phyloP scores from a whole-genome alignment of 1,140 invertebrate genomes.

The Megathymus violae region DNA sequence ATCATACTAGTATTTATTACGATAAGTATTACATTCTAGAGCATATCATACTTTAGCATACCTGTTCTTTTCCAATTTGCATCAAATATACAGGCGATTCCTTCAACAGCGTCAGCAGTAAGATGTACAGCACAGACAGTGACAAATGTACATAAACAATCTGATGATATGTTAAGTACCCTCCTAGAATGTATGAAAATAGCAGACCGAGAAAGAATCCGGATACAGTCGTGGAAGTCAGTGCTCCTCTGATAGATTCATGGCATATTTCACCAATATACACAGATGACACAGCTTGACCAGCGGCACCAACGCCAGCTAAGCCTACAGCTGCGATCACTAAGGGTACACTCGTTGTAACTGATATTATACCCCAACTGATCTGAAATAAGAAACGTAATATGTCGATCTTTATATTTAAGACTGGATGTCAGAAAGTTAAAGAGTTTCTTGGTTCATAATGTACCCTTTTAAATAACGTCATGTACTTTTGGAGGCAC shows the following conservation, averaged over 20 bases:
- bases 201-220: conserved; percentile 62
- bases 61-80: conserved; percentile 61
- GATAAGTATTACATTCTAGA: no score
- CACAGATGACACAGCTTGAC: conserved; percentile 58
- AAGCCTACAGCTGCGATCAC: conserved; percentile 51
- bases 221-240: conserved; percentile 61
- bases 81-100: conserved; percentile 68
- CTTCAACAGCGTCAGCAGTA: conserved; percentile 55
- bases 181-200: conserved; percentile 62
- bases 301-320: conserved; percentile 58
- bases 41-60: conserved; percentile 30
- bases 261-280: conserved; percentile 71
- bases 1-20: no score
- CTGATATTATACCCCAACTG: conserved; percentile 57
- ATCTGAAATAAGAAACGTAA: conserved; percentile 50
- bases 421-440: no score
- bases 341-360: conserved; percentile 51
- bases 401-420: no score
- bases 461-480: no score
- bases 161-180: conserved; percentile 54
- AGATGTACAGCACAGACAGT: conserved; percentile 58
- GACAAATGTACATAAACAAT: conserved; percentile 58
- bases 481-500: no score
- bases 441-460: no score
- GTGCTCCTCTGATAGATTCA: conserved; percentile 62